Percentiles rank a stretch among this genome's conserved stretches.
Conservation (phyloP, 2,888 invertebrate genomes). For the Agrotis segetum region DNA sequence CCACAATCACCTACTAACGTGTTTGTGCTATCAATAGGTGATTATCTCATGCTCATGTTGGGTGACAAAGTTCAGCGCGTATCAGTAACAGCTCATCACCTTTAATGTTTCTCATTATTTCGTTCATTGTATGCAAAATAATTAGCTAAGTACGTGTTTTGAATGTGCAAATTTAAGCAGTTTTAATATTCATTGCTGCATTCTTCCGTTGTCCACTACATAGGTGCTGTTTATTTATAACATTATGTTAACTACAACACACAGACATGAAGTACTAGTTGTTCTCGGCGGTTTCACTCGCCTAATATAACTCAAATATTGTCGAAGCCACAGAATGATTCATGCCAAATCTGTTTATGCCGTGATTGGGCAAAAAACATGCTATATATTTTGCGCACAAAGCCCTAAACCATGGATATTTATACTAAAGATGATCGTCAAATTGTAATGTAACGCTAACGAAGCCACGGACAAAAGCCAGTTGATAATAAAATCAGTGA, state of each 20-base stretch:
- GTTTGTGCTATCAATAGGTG: conserved; percentile 25
- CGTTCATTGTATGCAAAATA: conserved; percentile 31
- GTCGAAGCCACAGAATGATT: background rate
- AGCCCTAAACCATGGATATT: too few relatives aligned
- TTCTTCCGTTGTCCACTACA: background rate
- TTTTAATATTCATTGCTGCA: conserved; percentile 11
- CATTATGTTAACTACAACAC: too few relatives aligned
- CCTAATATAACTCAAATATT: too few relatives aligned
- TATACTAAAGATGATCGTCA: too few relatives aligned
- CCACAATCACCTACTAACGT: background rate
- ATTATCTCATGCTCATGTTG: conserved; percentile 12
- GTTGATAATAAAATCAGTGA: too few relatives aligned
- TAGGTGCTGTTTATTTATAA: background rate
- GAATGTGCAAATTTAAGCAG: background rate
- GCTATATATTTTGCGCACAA: too few relatives aligned
- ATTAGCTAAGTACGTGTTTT: background rate
- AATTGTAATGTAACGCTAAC: too few relatives aligned
- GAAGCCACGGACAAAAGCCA: too few relatives aligned
- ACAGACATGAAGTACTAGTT: too few relatives aligned
- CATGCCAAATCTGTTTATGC: too few relatives aligned
- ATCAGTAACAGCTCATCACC: conserved; percentile 30
- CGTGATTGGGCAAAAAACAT: too few relatives aligned
- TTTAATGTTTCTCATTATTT: conserved; percentile 36
- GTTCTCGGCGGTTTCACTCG: too few relatives aligned
- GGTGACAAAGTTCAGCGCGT: conserved; percentile 44